Evolutionary conservation across 2,797 vertebrate species (phyloP), one percentile per base, ranked within the genome.

Genomic region (Synaphobranchus kaupii): DNA sequence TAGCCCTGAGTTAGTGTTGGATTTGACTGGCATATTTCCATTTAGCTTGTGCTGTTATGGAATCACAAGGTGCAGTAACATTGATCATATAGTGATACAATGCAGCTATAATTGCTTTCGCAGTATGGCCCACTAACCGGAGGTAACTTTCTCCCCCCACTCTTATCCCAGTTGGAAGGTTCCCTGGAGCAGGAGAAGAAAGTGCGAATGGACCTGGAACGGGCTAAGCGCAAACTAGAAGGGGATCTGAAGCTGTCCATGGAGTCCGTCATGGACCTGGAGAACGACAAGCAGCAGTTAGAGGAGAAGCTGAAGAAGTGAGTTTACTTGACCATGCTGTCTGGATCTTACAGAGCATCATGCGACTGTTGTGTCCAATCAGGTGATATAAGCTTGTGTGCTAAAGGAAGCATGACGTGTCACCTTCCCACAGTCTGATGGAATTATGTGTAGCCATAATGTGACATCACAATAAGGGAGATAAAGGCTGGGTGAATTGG

Each of bases 121-220:
- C 31, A 17, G 12, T 39, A 15, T 20, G 34, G 28, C 71, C 31
- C 34, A 34, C 25, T 7, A 58, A 54, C 22, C 31, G 39, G 50
- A 34, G 48, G 9, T 58, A 48, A 56, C 83, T 12, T 54, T 25
- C 39, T 39, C 54, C 28, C 47, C 71, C 85, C 20, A n/a, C 20
- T 63, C 17, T 25, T 25, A 63, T 31, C 44, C 10, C 91, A 99
- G 98, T 94, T 99, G 92, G 98, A 99, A 93, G 95, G 97, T 50
- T 97, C 97, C 9, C 93, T 99, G 90, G 98, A 99, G 88, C 98
- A 99, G 93, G 98, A 99, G 91, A 99, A 98, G 94, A 99, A 98
- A 89, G 28, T 98, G 81, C 96, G 97, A 48, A 95, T 99, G 96
- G 98, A 99, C 90, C 94, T 97, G 44, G 98, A 99, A 91, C 96